Evolutionary conservation across 2,797 vertebrate genomes (phyloP).

Genomic region (Lates japonicus): DNA sequence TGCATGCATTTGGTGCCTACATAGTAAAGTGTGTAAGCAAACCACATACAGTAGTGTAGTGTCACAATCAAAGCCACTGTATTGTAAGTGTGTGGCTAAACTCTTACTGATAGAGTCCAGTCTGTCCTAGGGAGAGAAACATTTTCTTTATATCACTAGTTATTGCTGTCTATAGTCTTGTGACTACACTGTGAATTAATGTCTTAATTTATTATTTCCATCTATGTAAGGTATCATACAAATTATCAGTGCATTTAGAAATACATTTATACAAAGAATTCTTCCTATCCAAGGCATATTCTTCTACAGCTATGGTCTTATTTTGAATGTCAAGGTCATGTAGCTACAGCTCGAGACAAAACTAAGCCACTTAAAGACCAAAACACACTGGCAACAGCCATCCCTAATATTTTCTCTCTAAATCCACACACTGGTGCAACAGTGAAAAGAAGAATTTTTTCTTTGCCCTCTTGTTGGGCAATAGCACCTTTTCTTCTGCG

Average conservation of each 20-base stretch:
- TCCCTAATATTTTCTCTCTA: neutral
- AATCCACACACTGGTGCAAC: conserved; percentile 1
- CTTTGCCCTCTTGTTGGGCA: neutral
- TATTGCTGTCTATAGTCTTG: neutral
- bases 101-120: too few relatives aligned
- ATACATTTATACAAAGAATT: neutral
- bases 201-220: neutral
- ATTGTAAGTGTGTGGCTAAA: too few relatives aligned
- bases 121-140: conserved; percentile 5
- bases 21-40: neutral
- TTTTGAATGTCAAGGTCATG: conserved; percentile 16
- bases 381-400: neutral
- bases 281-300: neutral
- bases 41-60: neutral
- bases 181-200: neutral
- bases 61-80: conserved; percentile 18
- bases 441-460: conserved; percentile 7
- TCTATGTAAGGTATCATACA: neutral
- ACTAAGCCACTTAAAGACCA: neutral
- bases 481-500: neutral
- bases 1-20: neutral
- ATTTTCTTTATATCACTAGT: neutral
- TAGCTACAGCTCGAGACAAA: neutral
- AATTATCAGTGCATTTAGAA: neutral
- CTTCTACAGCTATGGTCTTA: neutral